Conservation (phyloP, 2,113 vertebrate species). For the Zosterops pallidus region DNA sequence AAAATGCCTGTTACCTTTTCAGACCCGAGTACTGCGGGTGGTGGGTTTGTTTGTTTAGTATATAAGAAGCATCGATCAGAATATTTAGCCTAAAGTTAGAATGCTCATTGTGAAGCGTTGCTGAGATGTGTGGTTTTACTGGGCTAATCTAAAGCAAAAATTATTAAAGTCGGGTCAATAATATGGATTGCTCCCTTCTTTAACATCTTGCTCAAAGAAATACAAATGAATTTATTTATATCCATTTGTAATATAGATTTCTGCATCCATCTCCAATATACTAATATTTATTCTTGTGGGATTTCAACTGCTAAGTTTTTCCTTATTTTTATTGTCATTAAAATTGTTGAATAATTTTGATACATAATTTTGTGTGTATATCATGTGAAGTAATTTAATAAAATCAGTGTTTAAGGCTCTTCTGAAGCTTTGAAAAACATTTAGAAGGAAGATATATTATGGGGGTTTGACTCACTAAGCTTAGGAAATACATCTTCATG, state of each 20-base stretch:
- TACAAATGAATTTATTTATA: slow-evolving; percentile 67
- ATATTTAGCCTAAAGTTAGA: slow-evolving; percentile 54
- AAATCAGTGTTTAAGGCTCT: not conserved
- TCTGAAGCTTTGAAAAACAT: not conserved
- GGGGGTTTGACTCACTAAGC: not conserved
- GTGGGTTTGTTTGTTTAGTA: slow-evolving; percentile 50
- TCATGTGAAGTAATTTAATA: not conserved
- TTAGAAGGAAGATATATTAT: not conserved
- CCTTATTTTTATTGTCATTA: slow-evolving; percentile 41
- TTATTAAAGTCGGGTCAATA: slow-evolving; percentile 74
- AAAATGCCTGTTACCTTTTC: slow-evolving; percentile 62
- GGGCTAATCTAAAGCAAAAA: slow-evolving; percentile 68
- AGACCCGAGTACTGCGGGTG: slow-evolving; percentile 19
- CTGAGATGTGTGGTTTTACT: slow-evolving; percentile 59
- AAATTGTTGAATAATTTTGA: slow-evolving; percentile 27
- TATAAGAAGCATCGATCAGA: slow-evolving; percentile 45
- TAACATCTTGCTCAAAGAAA: slow-evolving; percentile 69
- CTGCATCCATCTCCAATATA: slow-evolving; percentile 28
- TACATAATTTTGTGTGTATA: not conserved
- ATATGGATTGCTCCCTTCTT: slow-evolving; percentile 70
- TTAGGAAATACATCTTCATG: not conserved
- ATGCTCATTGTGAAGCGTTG: slow-evolving; percentile 54
- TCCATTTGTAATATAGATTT: slow-evolving; percentile 65
- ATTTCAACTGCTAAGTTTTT: slow-evolving; percentile 18
- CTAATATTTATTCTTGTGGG: slow-evolving; percentile 14